A percentile compares a stretch with the other conserved stretches of the same genome.
Evolutionary conservation across 2,113 vertebrate genomes (phyloP).

Genomic region (Strix aluco): DNA sequence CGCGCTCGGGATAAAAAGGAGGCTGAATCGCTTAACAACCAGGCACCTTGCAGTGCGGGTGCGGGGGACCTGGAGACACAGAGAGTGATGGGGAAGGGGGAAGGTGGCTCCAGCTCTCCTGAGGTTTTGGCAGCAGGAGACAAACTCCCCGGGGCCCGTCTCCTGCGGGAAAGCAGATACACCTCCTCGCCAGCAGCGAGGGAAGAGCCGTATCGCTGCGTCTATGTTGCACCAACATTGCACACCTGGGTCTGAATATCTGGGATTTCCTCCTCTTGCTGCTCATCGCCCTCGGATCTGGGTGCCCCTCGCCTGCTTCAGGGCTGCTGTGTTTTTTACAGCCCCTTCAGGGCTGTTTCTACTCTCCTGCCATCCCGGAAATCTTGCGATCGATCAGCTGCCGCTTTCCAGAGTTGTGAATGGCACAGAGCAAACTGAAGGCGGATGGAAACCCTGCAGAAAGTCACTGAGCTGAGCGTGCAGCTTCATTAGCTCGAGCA

Average conservation of each 20-base stretch:
- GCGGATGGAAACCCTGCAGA: not conserved
- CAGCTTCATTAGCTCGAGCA: not conserved
- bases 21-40: not conserved
- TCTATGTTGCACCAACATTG: not conserved
- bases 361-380: not conserved
- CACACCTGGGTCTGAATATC: not conserved
- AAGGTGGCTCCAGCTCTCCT: not conserved
- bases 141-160: rapidly evolving
- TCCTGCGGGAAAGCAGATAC: not conserved
- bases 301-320: not conserved
- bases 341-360: not conserved
- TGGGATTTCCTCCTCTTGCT: not conserved
- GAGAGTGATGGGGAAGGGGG: not conserved
- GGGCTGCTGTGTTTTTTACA: not conserved
- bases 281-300: not conserved
- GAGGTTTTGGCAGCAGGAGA: not conserved
- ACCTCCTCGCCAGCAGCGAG: not conserved
- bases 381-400: rapidly evolving
- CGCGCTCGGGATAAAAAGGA: not conserved
- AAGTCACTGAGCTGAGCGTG: not conserved
- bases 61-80: not conserved
- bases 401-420: not conserved
- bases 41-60: not conserved
- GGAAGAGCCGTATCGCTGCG: rapidly evolving
- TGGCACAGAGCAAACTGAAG: not conserved